Base-by-base conservation (phyloP, 1,140 invertebrate genomes). In the Calycopis cecrops region DNA sequence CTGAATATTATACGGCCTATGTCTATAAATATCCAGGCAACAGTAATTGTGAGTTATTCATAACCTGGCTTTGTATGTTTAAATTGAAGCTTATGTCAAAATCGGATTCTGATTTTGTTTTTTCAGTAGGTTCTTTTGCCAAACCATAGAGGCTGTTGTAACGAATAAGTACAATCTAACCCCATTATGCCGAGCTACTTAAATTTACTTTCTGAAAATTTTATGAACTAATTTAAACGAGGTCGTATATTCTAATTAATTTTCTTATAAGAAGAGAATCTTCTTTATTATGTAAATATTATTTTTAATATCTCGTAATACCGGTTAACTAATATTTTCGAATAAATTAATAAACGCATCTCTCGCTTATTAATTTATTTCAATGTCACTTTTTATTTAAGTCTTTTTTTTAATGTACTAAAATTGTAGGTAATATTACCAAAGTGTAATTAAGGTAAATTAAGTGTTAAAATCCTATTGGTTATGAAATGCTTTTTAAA, bases 401-500 rank as follows among this genome's bases (percentile, higher is more conserved):
- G 59, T 61, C 21, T 28, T 28, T 28, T 67, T 68, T 16, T 67
- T 69, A 67, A 67, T 63, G 57, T 69, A 72, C 67, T 72, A 72
- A 71, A 71, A 79, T 67, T 57, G 55, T 79, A 84, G 78, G 71
- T 84, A 74, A 75, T 79, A 85, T 82, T 81, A 85, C 81, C 81
- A 85, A 85, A 85, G 81, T 81, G 73, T 84, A 80, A 75, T 77
- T 83, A 77, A 79, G 77, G 67, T 62, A 57, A 76, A 70, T 63
- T 63, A 63, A 71, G 67, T 64, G 55, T 63, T 75, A 70, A 37
- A 35, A 52, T 38, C 28, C 28, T 53, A 53, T 53, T 53, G 38
- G 38, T 38, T 53, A 33, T 33, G 33, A 14, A 18, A 52, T 52
- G 37, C 52, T 44, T 50, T n/a, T 47, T 37, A 38, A 18, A 37